These are phyloP conservation scores for Porites cylindrica DNA, from an alignment of 92 coral and sea anemone genomes.

Conservation along the genomic window DNA sequence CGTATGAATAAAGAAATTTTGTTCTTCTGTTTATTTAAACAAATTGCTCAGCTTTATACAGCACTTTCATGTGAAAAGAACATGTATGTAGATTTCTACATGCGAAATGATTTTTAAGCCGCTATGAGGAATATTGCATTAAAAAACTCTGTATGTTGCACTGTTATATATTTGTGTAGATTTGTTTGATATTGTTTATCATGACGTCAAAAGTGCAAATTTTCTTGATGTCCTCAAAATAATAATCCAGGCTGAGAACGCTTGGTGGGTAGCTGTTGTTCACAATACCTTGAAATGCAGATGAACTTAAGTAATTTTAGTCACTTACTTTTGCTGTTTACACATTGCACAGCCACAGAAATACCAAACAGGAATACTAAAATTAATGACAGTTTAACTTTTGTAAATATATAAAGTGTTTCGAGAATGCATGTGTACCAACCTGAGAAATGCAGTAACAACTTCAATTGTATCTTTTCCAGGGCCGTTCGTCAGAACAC, in stretches of 20 bases:
- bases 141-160: constrained; percentile 4
- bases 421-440: not conserved
- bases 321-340: not conserved
- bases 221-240: constrained; percentile 7
- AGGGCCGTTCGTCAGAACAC: constrained; percentile 62
- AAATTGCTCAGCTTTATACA: not conserved
- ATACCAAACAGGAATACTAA: not conserved
- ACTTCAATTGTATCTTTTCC: constrained; percentile 60
- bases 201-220: constrained; percentile 7
- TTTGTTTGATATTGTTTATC: not conserved
- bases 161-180: not conserved
- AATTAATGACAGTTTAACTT: not conserved
- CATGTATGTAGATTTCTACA: not conserved
- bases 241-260: constrained; percentile 2
- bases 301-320: constrained; percentile 1
- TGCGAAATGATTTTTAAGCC: constrained; percentile 9
- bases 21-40: not conserved
- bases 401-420: not conserved
- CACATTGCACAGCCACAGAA: not conserved
- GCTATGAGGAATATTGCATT: not conserved
- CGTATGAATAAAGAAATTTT: not conserved
- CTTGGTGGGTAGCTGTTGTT: constrained; percentile 11
- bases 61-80: not conserved
- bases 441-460: constrained; percentile 56
- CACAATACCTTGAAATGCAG: not conserved